phyloP scores from a whole-genome alignment of 2,797 vertebrate species.

The Myotis myotis region DNA sequence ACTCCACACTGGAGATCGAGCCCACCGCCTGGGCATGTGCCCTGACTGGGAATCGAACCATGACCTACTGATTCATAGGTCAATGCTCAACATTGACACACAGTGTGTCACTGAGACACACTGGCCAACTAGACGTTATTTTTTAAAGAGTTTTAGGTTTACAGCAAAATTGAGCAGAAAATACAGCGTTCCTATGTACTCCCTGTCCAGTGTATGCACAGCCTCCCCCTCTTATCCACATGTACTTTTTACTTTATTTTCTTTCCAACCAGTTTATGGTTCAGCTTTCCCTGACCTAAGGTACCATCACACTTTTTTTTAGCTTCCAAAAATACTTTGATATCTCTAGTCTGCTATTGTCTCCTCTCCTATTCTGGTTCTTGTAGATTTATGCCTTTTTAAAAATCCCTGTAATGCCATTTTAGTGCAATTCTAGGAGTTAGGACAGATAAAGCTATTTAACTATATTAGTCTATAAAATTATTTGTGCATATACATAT shows the following conservation, averaged over 20 bases:
- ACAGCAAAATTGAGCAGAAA: not conserved
- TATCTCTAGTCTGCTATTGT: not conserved
- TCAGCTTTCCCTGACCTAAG: not conserved
- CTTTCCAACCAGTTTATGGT: not conserved
- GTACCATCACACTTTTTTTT: not conserved
- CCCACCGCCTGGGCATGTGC: too few relatives aligned
- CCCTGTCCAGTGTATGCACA: not conserved
- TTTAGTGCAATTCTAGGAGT: conserved; percentile 4
- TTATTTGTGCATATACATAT: not conserved
- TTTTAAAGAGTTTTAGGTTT: conserved; percentile 30
- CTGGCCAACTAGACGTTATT: not conserved
- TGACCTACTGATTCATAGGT: too few relatives aligned
- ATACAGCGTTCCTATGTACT: not conserved
- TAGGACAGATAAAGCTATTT: not conserved
- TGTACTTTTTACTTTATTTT: not conserved
- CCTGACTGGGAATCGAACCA: too few relatives aligned
- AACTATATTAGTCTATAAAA: not conserved
- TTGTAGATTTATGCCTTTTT: not conserved
- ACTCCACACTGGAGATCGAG: too few relatives aligned
- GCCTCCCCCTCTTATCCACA: not conserved
- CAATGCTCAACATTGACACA: too few relatives aligned
- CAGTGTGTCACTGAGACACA: too few relatives aligned
- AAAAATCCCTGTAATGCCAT: not conserved
- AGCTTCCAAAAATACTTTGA: not conserved
- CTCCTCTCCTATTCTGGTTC: not conserved